Conservation (phyloP, 92 coral and sea anemone genomes). For the Pocillopora meandrina region DNA sequence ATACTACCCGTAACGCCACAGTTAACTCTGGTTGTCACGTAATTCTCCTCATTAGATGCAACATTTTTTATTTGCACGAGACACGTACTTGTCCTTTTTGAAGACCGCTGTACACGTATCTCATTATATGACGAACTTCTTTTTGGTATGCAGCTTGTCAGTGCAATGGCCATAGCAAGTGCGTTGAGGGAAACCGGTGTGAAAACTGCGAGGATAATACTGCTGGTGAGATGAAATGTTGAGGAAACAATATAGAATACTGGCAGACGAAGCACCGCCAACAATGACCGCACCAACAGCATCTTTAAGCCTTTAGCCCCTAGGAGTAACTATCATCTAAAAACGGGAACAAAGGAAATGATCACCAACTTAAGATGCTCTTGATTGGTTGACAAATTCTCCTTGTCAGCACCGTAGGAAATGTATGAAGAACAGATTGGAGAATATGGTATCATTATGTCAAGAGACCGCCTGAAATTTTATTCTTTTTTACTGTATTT, state of each 20-base stretch:
- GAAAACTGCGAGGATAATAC: conserved; percentile 64
- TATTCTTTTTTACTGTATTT: neutral
- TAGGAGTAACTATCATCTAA: too few relatives aligned
- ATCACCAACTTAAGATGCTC: too few relatives aligned
- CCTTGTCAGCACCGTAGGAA: too few relatives aligned
- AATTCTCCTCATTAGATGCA: neutral
- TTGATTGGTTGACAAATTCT: too few relatives aligned
- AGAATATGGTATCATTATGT: too few relatives aligned
- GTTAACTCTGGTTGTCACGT: neutral
- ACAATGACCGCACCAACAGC: too few relatives aligned
- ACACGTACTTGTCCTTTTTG: neutral
- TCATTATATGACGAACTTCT: neutral
- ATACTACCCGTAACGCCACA: too few relatives aligned
- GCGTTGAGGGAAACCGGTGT: conserved; percentile 60
- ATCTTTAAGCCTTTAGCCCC: too few relatives aligned
- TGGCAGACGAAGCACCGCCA: too few relatives aligned
- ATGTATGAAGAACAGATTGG: too few relatives aligned
- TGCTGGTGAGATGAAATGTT: conserved; percentile 39
- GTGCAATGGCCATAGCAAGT: conserved; percentile 87
- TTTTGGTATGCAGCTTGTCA: conserved; percentile 68
- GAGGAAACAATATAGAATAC: neutral
- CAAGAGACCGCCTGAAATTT: neutral
- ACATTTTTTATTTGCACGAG: neutral
- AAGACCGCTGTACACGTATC: neutral
- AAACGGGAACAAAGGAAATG: too few relatives aligned